Conservation (phyloP, 2,888 invertebrate species). For the Diabrotica balteata region DNA sequence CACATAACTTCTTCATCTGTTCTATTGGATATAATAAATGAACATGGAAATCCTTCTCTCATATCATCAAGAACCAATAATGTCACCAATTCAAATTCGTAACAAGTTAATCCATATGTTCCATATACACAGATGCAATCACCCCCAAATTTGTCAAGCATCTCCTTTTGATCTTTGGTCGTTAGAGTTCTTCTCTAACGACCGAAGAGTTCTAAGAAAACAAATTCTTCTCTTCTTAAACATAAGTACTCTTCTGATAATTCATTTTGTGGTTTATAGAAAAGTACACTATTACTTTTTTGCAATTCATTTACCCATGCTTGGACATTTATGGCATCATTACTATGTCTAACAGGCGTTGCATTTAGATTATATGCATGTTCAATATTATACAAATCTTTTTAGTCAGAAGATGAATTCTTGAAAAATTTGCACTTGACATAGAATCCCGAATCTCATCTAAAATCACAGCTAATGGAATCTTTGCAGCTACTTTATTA, state of each 20-base stretch:
- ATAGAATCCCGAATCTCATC: constrained; percentile 27
- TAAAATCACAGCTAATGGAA: constrained; percentile 29
- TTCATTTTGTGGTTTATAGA: constrained; percentile 23
- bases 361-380: constrained; percentile 24
- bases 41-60: constrained; percentile 31
- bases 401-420: constrained; percentile 26
- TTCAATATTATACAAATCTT: constrained; percentile 37
- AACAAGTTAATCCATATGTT: constrained; percentile 40
- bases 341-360: neutral
- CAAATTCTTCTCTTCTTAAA: constrained; percentile 43
- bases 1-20: constrained; percentile 32
- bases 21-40: constrained; percentile 33
- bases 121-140: constrained; percentile 46
- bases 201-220: too few species aligned
- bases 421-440: too few species aligned
- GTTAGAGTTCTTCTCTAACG: too few species aligned
- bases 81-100: constrained; percentile 35
- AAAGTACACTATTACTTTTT: too few species aligned
- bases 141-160: constrained; percentile 41
- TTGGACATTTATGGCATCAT: neutral
- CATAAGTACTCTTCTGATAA: constrained; percentile 26
- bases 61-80: constrained; percentile 30
- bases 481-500: neutral
- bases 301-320: too few species aligned
- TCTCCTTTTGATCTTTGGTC: constrained; percentile 42